phyloP scores from a whole-genome alignment of 2,797 vertebrate species.

The Anisognathus igniventris region DNA sequence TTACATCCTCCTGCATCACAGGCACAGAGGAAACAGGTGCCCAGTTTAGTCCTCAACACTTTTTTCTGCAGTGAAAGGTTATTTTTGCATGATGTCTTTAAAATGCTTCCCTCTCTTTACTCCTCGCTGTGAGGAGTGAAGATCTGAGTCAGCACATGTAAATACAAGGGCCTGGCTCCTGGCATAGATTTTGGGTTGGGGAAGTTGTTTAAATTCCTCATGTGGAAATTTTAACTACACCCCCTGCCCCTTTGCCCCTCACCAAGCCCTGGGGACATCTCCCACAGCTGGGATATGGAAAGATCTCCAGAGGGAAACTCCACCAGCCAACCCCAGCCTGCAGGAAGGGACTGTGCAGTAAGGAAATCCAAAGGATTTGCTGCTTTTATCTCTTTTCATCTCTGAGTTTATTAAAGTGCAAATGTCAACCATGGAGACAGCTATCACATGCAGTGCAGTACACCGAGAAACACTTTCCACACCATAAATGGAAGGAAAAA shows the following conservation, averaged over 20 bases:
- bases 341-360: background rate
- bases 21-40: background rate
- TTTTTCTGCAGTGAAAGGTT: background rate
- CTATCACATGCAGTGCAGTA: constrained; percentile 49
- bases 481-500: constrained; percentile 51
- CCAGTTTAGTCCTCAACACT: accelerated
- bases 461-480: constrained; percentile 34
- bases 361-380: background rate
- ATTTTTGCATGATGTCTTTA: background rate
- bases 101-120: background rate
- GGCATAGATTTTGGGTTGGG: background rate
- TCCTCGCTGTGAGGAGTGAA: accelerated
- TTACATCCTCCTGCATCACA: background rate
- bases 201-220: background rate
- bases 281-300: accelerated
- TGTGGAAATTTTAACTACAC: background rate
- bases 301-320: background rate
- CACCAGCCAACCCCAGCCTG: background rate
- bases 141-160: background rate
- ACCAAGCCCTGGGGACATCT: background rate
- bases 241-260: background rate
- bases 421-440: constrained; percentile 58
- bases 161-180: background rate
- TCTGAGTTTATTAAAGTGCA: constrained; percentile 67
- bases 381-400: constrained; percentile 30